These are phyloP conservation scores for Archegozetes longisetosus DNA, from an alignment of 1,140 invertebrate species.

Conservation along the genomic window DNA sequence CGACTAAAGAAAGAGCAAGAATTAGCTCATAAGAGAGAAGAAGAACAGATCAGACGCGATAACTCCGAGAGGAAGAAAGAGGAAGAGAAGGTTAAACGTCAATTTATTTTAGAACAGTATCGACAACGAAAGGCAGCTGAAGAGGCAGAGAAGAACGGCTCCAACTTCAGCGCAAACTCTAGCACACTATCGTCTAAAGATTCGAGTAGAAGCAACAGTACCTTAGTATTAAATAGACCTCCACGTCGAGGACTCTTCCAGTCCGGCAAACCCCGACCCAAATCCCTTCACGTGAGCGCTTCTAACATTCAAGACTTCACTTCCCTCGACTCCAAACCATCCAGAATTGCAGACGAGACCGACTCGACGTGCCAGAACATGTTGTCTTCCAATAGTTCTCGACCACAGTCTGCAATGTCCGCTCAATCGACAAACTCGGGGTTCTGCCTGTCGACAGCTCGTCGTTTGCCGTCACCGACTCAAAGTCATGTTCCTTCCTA, in stretches of 20 bases:
- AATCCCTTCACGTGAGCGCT: slow-evolving; percentile 20
- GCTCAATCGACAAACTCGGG: not conserved
- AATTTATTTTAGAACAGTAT: slow-evolving; percentile 80
- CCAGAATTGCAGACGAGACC: slow-evolving; percentile 2
- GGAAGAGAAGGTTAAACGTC: slow-evolving; percentile 67
- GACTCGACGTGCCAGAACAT: not conserved
- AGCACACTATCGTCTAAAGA: not conserved
- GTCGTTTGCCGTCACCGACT: not conserved
- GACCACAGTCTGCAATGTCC: slow-evolving; percentile 10
- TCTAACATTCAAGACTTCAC: slow-evolving; percentile 1
- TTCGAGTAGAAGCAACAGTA: slow-evolving; percentile 1
- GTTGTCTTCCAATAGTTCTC: not conserved
- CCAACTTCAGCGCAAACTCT: no score
- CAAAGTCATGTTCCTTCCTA: not conserved
- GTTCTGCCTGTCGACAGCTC: no score
- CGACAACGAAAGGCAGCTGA: slow-evolving; percentile 84
- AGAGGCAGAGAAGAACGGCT: slow-evolving; percentile 40
- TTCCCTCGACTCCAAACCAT: not conserved
- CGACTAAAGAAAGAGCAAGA: slow-evolving; percentile 58
- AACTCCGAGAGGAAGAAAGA: slow-evolving; percentile 68
- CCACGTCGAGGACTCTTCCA: not conserved
- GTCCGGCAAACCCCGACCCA: slow-evolving; percentile 19
- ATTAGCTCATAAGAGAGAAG: slow-evolving; percentile 50
- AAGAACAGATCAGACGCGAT: slow-evolving; percentile 39
- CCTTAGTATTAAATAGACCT: slow-evolving; percentile 8